These are phyloP conservation scores for Physocephala rufipes DNA, from an alignment of 2,888 invertebrate species.

Conservation along the genomic window DNA sequence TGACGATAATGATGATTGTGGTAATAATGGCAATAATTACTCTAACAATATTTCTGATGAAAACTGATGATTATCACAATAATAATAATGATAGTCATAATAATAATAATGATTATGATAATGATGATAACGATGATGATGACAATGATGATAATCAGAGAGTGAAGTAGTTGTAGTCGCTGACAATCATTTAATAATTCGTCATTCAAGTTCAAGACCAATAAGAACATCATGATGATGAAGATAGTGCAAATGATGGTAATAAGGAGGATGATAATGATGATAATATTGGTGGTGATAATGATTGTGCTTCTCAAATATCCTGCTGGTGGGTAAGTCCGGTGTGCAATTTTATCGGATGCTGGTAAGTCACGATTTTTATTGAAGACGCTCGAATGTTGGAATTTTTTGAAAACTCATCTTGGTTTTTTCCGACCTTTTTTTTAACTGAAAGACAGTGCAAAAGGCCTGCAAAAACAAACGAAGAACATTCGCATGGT, in stretches of 20 bases:
- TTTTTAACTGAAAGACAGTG: neutral
- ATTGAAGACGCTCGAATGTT: too few species aligned
- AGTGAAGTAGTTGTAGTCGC: too few species aligned
- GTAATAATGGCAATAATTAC: neutral
- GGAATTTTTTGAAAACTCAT: too few species aligned
- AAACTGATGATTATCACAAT: neutral
- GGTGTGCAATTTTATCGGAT: conserved; percentile 61
- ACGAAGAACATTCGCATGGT: neutral
- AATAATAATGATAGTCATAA: neutral
- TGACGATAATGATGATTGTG: neutral
- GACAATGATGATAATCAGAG: neutral
- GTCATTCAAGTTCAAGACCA: too few species aligned
- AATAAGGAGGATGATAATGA: neutral
- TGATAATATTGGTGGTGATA: conserved; percentile 41
- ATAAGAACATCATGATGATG: too few species aligned
- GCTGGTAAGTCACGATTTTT: conserved; percentile 61
- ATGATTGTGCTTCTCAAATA: conserved; percentile 58
- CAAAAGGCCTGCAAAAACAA: neutral
- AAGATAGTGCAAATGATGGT: neutral
- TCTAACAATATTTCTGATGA: neutral
- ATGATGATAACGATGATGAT: neutral
- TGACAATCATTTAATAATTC: too few species aligned
- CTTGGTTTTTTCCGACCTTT: conserved; percentile 14
- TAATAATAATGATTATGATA: neutral
- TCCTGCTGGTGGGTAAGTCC: conserved; percentile 63